Percentiles rank a stretch among this genome's conserved stretches.
These are phyloP conservation scores for Labrus mixtus DNA, from an alignment of 2,113 vertebrate species.

Conservation along the genomic window DNA sequence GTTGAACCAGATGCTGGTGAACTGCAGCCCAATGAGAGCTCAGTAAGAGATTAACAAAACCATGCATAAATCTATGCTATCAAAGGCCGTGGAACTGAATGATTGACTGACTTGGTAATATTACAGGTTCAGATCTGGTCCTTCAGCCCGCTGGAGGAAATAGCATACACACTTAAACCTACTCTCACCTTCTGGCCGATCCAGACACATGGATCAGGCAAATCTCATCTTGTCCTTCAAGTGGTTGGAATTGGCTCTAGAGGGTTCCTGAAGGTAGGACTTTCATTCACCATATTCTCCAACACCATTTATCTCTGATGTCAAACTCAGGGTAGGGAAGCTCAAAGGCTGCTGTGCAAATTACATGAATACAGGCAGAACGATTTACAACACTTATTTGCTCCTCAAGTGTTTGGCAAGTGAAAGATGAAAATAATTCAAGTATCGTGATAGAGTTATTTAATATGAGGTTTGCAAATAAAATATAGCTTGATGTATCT, in stretches of 20 bases:
- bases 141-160: slow-evolving; percentile 87
- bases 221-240: slow-evolving; percentile 78
- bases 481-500: too few species aligned
- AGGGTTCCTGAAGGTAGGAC: slow-evolving; percentile 82
- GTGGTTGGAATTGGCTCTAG: slow-evolving; percentile 84
- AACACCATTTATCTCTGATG: too few species aligned
- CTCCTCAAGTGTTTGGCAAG: too few species aligned
- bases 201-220: slow-evolving; percentile 66
- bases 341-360: too few species aligned
- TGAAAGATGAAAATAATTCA: too few species aligned
- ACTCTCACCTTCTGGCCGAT: slow-evolving; percentile 83
- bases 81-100: not conserved
- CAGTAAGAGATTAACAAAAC: slow-evolving; percentile 78
- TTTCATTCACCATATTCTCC: not conserved
- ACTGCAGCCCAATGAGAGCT: slow-evolving; percentile 89
- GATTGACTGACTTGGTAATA: not conserved
- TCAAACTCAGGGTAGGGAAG: too few species aligned
- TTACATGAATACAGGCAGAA: too few species aligned
- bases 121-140: slow-evolving; percentile 89
- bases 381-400: too few species aligned
- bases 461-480: too few species aligned
- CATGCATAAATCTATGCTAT: not conserved
- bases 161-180: slow-evolving; percentile 83
- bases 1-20: slow-evolving; percentile 86
- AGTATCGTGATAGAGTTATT: too few species aligned